Evolutionary conservation across 2,888 invertebrate genomes (phyloP), one percentile per base, ranked within the genome.

Genomic region (Incurvaria masculella): DNA sequence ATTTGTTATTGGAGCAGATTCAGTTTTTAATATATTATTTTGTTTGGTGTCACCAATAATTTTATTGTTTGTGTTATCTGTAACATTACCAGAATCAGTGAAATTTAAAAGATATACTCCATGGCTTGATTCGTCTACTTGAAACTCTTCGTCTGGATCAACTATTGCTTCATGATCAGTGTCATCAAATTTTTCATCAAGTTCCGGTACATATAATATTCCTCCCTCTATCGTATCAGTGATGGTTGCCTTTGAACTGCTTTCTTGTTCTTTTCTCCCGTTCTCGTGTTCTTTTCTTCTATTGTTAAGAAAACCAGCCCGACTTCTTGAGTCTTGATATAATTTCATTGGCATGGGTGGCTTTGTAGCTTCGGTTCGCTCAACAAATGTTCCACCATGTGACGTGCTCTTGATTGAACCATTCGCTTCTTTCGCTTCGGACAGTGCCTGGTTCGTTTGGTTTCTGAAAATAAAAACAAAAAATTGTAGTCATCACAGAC

Each of bases 71-170:
- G 62, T 59, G 42, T 50, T 62, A 50, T 65, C 65, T 20, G 75
- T 74, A 8, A 70, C 56, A 55, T 75, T 76, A 53, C 74, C 75
- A 17, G 73, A 65, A 41, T 78, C 76, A 4, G 79, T 76, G 62
- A 75, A 79, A 56, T 80, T 80, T 4, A 79, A 66, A 53, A 80
- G 61, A 61, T 79, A 79, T 16, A 79, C 54, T 33, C 80, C 80
- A 55, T 80, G 80, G 56, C 78, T 80, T 0, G 79, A 79, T 61
- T 80, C 80, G 52, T 80, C 79, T 2, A 80, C 80, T 65, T 80
- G 80, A 49, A 80, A 78, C 50, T 74, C 79, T 65, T 80, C 80
- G 55, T 80, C 80, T 0, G 78, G 78, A 53, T 79, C 80, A 55
- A 78, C 59, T 49, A 76, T 71, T 21, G 70, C 58, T 60, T 74